These are phyloP conservation scores for Sebastes diaconus DNA, from an alignment of 2,797 vertebrate genomes.

Conservation along the genomic window DNA sequence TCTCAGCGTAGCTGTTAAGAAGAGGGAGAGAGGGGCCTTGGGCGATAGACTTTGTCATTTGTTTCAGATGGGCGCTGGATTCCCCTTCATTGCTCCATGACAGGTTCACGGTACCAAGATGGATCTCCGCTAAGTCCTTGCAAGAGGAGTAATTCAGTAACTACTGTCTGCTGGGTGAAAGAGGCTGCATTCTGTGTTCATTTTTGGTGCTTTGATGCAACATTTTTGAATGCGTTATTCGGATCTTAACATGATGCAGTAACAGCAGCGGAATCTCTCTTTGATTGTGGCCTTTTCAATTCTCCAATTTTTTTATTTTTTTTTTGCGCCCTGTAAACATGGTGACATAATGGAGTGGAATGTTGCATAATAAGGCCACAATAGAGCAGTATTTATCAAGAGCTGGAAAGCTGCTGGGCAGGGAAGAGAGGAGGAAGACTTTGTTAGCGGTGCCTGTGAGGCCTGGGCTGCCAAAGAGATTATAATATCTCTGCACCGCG, in stretches of 20 bases:
- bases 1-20: slow-evolving; percentile 88
- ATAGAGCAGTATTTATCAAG: slow-evolving; percentile 53
- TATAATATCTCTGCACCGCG: slow-evolving; percentile 30
- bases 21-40: slow-evolving; percentile 83
- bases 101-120: slow-evolving; percentile 82
- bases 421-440: slow-evolving; percentile 50
- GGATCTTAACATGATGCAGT: slow-evolving; percentile 14
- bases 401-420: slow-evolving; percentile 45
- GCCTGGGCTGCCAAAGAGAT: slow-evolving; percentile 41
- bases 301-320: slow-evolving; percentile 4
- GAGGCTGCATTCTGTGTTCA: slow-evolving; percentile 54
- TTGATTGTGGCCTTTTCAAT: slow-evolving; percentile 45
- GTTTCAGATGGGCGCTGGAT: slow-evolving; percentile 85
- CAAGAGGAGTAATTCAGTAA: slow-evolving; percentile 82
- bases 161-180: slow-evolving; percentile 75
- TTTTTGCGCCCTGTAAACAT: slow-evolving; percentile 34
- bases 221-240: slow-evolving; percentile 34
- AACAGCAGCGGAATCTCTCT: slow-evolving; percentile 18
- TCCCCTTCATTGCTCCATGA: slow-evolving; percentile 81
- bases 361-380: slow-evolving; percentile 57
- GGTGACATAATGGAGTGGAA: slow-evolving; percentile 53
- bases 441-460: slow-evolving; percentile 52
- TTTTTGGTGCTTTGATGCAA: slow-evolving; percentile 45
- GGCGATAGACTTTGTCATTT: slow-evolving; percentile 92
- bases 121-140: slow-evolving; percentile 77